Evolutionary conservation across 2,113 vertebrate species (phyloP).

Genomic region (Canis aureus): DNA sequence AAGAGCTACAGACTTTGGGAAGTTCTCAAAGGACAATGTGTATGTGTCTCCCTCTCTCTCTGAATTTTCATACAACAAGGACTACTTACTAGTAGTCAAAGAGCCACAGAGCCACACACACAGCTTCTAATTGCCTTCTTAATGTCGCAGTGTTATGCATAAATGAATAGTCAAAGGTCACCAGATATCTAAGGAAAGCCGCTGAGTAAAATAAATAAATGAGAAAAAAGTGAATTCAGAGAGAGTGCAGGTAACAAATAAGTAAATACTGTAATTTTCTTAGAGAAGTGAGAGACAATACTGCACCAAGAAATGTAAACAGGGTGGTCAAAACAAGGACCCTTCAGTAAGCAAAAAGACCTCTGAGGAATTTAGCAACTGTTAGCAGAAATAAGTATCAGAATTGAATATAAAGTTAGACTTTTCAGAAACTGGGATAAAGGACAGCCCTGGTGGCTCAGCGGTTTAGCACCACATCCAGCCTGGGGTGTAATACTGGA

Average conservation of each 20-base stretch:
- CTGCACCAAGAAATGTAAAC: background rate
- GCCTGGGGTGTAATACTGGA: no score
- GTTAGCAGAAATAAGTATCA: background rate
- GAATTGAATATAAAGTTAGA: background rate
- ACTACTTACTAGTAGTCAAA: background rate
- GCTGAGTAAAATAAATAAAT: background rate
- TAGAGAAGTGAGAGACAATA: background rate
- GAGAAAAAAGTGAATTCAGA: background rate
- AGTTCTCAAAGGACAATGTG: background rate
- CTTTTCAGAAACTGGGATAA: background rate
- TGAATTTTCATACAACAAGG: background rate
- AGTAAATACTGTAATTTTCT: background rate
- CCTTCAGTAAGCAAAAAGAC: background rate
- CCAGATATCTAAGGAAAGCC: background rate
- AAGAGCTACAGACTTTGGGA: background rate
- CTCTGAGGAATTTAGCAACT: background rate
- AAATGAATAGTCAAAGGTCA: background rate
- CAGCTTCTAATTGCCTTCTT: background rate
- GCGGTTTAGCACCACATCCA: no score
- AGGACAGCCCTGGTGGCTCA: no score
- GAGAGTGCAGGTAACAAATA: background rate
- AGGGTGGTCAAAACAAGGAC: background rate
- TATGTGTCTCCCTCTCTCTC: background rate
- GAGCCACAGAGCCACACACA: background rate
- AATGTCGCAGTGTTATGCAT: background rate